Evolutionary conservation across 1,140 invertebrate species (phyloP), one percentile per base, ranked within the genome.

Genomic region (Gyrodactylus bullatarudis): DNA sequence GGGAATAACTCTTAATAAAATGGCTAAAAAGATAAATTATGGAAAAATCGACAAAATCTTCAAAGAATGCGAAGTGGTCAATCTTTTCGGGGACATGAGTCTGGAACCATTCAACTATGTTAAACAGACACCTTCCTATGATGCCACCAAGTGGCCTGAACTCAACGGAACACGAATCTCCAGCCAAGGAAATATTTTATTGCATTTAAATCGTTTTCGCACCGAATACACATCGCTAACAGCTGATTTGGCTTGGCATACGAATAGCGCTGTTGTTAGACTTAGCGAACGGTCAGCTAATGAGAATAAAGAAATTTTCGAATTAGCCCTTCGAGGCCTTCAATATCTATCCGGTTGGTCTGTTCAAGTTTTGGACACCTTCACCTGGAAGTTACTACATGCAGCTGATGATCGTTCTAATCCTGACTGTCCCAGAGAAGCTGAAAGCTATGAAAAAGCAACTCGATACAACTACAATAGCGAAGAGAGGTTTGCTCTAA

Each of bases 21-120:
- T 98, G 74, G 93, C 98, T 81, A 89, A 93, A 78, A 96, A 94
- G 79, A 95, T 93, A 78, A 89, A 92, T 79, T 82, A 98, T 68
- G 87, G 89, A 76, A 87, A 89, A 77, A 92, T 98, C 76, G 94
- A 98, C 81, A 87, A 89, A 78, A 96, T 98, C 74, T 94, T 98
- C 77, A 97, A 98, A 84, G 87, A 88, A 80, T 75, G 74, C 76
- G 92, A 98, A 84, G 91, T 98, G 74, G 94, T 99, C 0, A 93
- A 94, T 0, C 80, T 98, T 2, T 99, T 96, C 81, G 94, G 94
- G 1, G 94, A 99, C 78, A 98, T 98, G 94, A 94, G 97, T 83
- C 96, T 98, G 74, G 89, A 91, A 0, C 94, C 94, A 0, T 98
- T 97, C 79, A 92, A 94, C 79, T 98, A 97, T 78, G 91, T 99